phyloP scores from a whole-genome alignment of 1,140 invertebrate genomes.

The Zophobas morio region DNA sequence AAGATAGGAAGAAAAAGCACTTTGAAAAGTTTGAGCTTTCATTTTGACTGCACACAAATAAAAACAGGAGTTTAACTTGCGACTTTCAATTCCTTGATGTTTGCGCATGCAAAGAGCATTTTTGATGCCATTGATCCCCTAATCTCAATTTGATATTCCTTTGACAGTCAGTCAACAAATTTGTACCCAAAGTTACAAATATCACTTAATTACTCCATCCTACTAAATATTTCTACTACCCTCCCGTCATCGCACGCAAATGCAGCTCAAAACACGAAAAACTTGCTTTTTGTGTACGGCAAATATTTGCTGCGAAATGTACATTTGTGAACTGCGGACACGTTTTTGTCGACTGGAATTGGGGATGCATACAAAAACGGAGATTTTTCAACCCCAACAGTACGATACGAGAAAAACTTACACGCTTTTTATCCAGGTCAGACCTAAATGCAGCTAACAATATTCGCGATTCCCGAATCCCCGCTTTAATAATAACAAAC shows the following conservation, averaged over 20 bases:
- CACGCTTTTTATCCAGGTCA: neutral
- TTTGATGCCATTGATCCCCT: no score
- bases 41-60: no score
- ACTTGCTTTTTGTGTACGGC: slow-evolving; percentile 26
- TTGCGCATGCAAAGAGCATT: no score
- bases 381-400: slow-evolving; percentile 32
- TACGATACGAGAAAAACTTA: slow-evolving; percentile 26
- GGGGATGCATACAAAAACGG: slow-evolving; percentile 38
- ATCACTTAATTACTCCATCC: no score
- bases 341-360: slow-evolving; percentile 24
- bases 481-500: neutral
- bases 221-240: neutral
- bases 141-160: no score
- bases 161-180: neutral
- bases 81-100: no score
- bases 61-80: no score
- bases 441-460: neutral
- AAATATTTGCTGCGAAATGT: slow-evolving; percentile 38
- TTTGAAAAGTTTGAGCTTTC: no score
- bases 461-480: no score
- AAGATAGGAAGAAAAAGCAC: no score
- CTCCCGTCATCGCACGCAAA: neutral
- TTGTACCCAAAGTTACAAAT: slow-evolving; percentile 11
- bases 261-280: slow-evolving; percentile 22
- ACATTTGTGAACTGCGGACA: slow-evolving; percentile 42